Evolutionary conservation across 2,113 vertebrate genomes (phyloP), one percentile per base, ranked within the genome.

Genomic region (Cacatua alba): DNA sequence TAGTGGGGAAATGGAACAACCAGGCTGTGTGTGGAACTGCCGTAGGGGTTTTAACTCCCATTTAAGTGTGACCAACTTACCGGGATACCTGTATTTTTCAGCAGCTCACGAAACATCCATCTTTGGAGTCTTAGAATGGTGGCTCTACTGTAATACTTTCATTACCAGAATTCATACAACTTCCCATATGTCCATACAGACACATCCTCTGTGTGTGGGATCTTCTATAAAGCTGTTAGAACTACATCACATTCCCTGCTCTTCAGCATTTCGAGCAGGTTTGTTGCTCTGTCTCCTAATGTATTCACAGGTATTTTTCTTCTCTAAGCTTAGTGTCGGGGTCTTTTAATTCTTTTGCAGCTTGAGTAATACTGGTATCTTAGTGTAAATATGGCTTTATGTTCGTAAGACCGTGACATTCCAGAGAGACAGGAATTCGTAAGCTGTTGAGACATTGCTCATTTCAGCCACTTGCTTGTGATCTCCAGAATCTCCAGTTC

Each of bases 41-140:
- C 39, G 25, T 67, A 26, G 75, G 74, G 16, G 67, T 67, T 70
- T 80, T 67, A 83, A 51, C 17, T 67, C 20, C 31, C 28, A 46
- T 63, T 55, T 87, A 55, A 71, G 48, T 62, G 55, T 80, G 55
- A 62, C 18, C 18, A 28, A 35, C 41, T 70, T 43, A 25, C 39
- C 59, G 39, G 33, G 65, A 67, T 62, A 67, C n/a, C 65, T 92
- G 71, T 82, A 62, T 75, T 89, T 93, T 89, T 94, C 67, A 91
- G 85, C 75, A 57, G 59, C 29, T 79, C 60, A 89, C 69, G 89
- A 80, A 90, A 75, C 44, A 26, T 83, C 41, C 91, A n/a, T 90
- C 64, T 57, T 90, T 84, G 48, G 52, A 84, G 52, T 84, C 62
- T 49, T 83, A 33, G 51, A 64, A 26, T 39, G n/a, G 43, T 68